phyloP scores from a whole-genome alignment of 2,888 invertebrate genomes.

The Metallyticus violacea region DNA sequence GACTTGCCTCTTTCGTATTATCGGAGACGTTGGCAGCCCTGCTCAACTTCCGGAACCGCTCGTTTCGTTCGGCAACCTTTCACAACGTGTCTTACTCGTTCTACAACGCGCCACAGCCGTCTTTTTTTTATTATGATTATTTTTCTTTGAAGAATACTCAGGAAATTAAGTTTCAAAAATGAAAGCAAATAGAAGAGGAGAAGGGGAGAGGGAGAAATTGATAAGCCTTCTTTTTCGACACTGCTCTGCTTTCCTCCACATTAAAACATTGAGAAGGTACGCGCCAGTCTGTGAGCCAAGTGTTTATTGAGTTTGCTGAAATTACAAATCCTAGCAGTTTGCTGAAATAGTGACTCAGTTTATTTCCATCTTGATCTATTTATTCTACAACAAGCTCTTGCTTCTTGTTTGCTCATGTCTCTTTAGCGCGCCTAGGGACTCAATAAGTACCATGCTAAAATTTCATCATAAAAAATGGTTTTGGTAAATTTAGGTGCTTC shows the following conservation, averaged over 20 bases:
- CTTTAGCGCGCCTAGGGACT: no score
- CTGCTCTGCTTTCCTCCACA: not conserved
- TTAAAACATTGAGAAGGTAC: not conserved
- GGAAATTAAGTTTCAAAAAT: slow-evolving; percentile 31
- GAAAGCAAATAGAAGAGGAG: not conserved
- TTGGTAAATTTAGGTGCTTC: no score
- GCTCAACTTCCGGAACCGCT: not conserved
- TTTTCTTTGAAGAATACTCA: slow-evolving; percentile 26
- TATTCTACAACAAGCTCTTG: no score
- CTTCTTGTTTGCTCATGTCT: no score
- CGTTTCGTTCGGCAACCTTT: not conserved
- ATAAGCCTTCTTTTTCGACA: not conserved
- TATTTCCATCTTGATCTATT: no score
- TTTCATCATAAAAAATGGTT: no score
- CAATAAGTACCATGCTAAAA: no score
- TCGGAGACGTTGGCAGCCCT: not conserved
- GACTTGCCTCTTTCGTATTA: not conserved
- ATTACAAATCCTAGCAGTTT: no score
- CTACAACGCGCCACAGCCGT: not conserved
- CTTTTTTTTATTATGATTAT: not conserved
- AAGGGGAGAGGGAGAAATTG: slow-evolving; percentile 2
- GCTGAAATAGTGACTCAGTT: no score
- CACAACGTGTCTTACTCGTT: not conserved
- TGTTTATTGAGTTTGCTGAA: no score
- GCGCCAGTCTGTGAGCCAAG: no score